Evolutionary conservation across 2,797 vertebrate genomes (phyloP), one percentile per base, ranked within the genome.

Genomic region (Melanogrammus aeglefinus): DNA sequence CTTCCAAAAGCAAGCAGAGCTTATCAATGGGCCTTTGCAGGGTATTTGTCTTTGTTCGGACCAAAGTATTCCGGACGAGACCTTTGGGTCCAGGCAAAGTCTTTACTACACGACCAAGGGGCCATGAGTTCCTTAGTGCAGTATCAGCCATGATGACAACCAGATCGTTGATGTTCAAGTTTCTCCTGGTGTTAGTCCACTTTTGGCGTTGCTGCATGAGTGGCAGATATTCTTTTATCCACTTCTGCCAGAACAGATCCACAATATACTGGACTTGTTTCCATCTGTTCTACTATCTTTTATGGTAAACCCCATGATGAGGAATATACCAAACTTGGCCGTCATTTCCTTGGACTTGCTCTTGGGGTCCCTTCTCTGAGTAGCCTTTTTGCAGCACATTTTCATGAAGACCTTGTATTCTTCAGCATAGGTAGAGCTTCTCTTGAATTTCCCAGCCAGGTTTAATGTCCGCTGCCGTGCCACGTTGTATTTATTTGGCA

Each of bases 51-150:
- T 73, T 73, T 0, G 72, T 73, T n/a, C 24, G 39, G 3, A 73
- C 2, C n/a, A 13, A 21, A 10, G 41, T 21, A 18, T 16, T 8
- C 14, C 38, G 21, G 9, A 44, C 73, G 14, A 24, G 41, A 14
- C 41, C 74, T 75, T 75, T 75, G 18, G n/a, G 16, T 6, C 31
- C 44, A 3, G 47, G 44, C 29, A 36, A 33, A 41, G 31, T 2
- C 27, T 24, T n/a, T 13, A 39, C 29, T 2, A 24, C 2, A 18
- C n/a, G 29, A 3, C 63, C 39, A 27, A 71, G 47, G 5, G 39
- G 41, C 81, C 79, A 83, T 3, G 80, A 81, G 18, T 78, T 83
- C n/a, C 79, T 79, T 24, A 74, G 79, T 3, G 81, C 75, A 0
- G 70, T 79, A 9, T 81, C 39, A 4, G 77, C 75, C 6, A 82